Evolutionary conservation across 2,797 vertebrate species (phyloP), one percentile per base, ranked within the genome.

Genomic region (Nyctibius grandis): DNA sequence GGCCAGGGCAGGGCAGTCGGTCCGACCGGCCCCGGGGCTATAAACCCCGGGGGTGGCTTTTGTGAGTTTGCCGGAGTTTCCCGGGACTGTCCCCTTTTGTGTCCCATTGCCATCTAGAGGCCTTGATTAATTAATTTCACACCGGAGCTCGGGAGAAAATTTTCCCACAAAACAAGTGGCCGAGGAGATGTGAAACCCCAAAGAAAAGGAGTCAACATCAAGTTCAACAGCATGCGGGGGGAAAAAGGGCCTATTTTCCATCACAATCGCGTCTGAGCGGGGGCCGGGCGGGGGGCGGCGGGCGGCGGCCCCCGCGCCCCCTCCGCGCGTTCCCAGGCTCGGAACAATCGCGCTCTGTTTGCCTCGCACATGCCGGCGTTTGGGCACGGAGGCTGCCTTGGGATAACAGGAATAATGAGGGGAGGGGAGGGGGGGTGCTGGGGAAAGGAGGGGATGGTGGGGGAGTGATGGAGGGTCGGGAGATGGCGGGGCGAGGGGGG

Each of bases 171-270:
- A 98, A 98, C 97, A 98, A 98, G 98, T 96, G 98, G 96, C 96
- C 97, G 96, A 96, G 95, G 98, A 98, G 97, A 96, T 50, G 98
- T 89, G 92, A 80, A 77, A 97, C 81, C 69, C 96, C 96, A 97
- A 97, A 98, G 89, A 97, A 98, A 98, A 98, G 98, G 98, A 99
- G 98, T 99, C 98, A 99, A 99, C 98, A 99, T 98, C 98, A 99
- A 99, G 98, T 99, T 99, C 99, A 99, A 98, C 98, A 98, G 98
- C 98, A 98, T 98, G 98, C 98, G 95, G 97, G 96, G 61, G 64
- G n/a, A 34, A 45, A 36, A 45, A 82, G 91, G 86, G 93, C 89
- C 86, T 0, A 99, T 99, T 99, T 99, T 98, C 93, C 99, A 99
- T 99, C 84, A 99, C 98, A 99, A 99, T 98, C 95, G 67, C 96